phyloP scores from a whole-genome alignment of 2,113 vertebrate genomes.

The Verasper variegatus region DNA sequence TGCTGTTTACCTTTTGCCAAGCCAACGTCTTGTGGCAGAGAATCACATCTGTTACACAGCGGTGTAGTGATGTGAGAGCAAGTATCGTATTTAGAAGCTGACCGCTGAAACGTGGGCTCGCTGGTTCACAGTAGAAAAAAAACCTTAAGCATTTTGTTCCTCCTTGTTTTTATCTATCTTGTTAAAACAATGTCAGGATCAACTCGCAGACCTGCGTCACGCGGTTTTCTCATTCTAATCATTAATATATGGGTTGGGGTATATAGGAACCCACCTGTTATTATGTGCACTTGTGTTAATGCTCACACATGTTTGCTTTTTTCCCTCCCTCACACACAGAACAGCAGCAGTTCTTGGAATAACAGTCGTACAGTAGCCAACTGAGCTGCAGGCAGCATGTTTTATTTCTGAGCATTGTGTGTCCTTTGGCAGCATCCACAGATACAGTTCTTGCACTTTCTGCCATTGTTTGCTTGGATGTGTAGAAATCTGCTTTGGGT shows the following conservation, averaged over 20 bases:
- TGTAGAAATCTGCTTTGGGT: conserved; percentile 26
- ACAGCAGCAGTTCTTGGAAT: conserved; percentile 38
- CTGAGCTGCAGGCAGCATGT: conserved; percentile 34
- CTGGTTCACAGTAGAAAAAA: not conserved
- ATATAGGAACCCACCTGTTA: conserved; percentile 1
- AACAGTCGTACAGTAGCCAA: conserved; percentile 36
- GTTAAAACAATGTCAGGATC: conserved; percentile 1
- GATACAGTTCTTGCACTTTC: conserved; percentile 30
- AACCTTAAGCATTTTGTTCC: conserved; percentile 15
- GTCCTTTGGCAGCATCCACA: conserved; percentile 45
- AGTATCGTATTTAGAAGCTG: conserved; percentile 50
- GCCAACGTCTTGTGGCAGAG: conserved; percentile 39
- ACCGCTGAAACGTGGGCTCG: conserved; percentile 18
- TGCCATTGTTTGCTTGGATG: conserved; percentile 35
- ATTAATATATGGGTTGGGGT: not conserved
- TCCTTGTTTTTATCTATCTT: not conserved
- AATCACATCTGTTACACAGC: conserved; percentile 45
- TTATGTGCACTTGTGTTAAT: not conserved
- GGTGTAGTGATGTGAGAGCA: conserved; percentile 25
- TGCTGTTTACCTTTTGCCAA: conserved; percentile 43
- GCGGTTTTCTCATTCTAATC: not conserved
- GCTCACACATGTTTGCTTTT: not conserved
- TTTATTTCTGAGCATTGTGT: conserved; percentile 27
- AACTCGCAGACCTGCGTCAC: not conserved
- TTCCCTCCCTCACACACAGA: not conserved